phyloP scores from a whole-genome alignment of 2,113 vertebrate genomes.

The Isurus oxyrinchus region DNA sequence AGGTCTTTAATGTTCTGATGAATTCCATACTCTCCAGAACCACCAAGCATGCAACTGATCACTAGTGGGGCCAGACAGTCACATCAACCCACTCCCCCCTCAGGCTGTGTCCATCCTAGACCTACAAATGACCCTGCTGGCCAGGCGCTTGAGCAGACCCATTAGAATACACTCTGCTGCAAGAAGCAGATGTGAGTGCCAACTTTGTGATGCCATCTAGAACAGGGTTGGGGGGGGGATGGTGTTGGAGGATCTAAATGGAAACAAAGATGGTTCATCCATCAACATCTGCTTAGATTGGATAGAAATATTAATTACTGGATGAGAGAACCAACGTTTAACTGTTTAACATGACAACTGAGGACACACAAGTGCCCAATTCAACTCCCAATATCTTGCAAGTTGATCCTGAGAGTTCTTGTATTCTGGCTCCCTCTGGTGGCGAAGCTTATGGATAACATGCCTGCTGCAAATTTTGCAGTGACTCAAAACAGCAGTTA shows the following conservation, averaged over 20 bases:
- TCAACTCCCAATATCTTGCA: background rate
- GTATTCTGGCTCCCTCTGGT: slow-evolving; percentile 6
- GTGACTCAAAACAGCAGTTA: background rate
- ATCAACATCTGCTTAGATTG: background rate
- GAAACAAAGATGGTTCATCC: background rate
- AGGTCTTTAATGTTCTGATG: background rate
- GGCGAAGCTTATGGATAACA: background rate
- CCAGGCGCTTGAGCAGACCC: background rate
- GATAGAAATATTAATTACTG: background rate
- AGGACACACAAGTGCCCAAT: background rate
- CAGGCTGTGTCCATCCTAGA: background rate
- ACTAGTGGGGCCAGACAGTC: background rate
- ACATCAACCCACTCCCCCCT: background rate
- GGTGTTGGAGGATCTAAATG: too few species aligned
- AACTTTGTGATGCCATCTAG: too few species aligned
- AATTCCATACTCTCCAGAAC: background rate
- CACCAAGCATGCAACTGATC: too few species aligned
- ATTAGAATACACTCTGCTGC: background rate
- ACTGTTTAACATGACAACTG: background rate
- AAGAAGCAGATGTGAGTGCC: background rate
- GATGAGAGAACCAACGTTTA: background rate
- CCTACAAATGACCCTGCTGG: background rate
- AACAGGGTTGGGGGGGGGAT: too few species aligned
- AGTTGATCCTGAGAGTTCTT: background rate
- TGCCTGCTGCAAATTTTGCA: background rate